Conservation (phyloP, 2,113 vertebrate species). For the Uropsilus gracilis region DNA sequence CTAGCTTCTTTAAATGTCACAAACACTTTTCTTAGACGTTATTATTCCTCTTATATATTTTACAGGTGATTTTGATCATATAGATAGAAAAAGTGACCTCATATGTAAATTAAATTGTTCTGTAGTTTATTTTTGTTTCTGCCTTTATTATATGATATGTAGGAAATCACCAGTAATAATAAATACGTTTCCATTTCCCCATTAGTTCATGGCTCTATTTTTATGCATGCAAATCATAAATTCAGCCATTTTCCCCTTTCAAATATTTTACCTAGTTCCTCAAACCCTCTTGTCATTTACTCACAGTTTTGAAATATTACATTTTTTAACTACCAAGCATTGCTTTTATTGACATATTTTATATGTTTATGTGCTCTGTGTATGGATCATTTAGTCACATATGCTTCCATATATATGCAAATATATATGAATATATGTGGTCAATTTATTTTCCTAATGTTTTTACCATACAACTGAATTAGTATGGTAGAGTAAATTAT, state of each 20-base stretch:
- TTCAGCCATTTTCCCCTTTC: slow-evolving; percentile 11
- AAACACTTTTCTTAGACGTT: not conserved
- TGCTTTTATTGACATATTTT: not conserved
- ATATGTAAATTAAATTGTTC: not conserved
- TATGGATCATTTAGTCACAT: not conserved
- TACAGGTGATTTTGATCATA: not conserved
- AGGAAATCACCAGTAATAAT: not conserved
- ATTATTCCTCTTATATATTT: slow-evolving; percentile 3
- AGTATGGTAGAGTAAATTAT: not conserved
- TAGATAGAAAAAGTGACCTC: not conserved
- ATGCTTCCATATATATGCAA: not conserved
- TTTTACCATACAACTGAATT: not conserved
- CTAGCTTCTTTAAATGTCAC: not conserved
- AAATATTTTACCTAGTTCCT: not conserved
- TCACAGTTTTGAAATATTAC: not conserved
- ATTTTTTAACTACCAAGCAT: not conserved
- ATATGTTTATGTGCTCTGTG: not conserved
- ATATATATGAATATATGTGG: not conserved
- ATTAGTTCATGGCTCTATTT: not conserved
- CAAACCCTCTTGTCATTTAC: not conserved
- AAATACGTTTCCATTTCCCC: slow-evolving; percentile 5
- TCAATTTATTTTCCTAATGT: not conserved
- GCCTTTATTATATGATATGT: not conserved
- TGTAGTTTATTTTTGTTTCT: slow-evolving; percentile 42
- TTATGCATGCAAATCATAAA: slow-evolving; percentile 35